Evolutionary conservation across 1,140 invertebrate genomes (phyloP).

Genomic region (Physella acuta): DNA sequence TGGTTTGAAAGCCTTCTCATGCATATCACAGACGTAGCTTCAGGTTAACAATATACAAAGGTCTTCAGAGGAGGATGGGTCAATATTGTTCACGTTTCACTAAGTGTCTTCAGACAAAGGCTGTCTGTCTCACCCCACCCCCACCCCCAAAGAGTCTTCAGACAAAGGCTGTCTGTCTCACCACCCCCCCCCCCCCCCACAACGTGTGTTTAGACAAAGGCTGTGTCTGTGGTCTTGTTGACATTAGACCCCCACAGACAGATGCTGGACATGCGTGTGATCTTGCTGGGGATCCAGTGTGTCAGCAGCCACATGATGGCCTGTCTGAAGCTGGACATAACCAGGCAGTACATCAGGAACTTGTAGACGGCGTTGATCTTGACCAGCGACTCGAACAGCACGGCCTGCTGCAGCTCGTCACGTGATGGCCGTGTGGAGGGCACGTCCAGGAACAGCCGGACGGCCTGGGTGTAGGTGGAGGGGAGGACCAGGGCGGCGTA

Average conservation of each 20-base stretch:
- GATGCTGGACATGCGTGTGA: slow-evolving; percentile 12
- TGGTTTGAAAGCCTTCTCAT: too few relatives aligned
- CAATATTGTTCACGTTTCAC: too few relatives aligned
- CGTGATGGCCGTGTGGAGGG: not conserved
- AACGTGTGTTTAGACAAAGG: too few relatives aligned
- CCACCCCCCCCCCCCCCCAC: too few relatives aligned
- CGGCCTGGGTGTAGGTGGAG: not conserved
- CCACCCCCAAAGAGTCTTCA: too few relatives aligned
- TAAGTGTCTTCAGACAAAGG: too few relatives aligned
- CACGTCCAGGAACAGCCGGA: not conserved
- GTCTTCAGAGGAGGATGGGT: too few relatives aligned
- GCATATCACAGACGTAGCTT: too few relatives aligned
- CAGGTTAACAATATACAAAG: too few relatives aligned
- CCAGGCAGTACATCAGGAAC: not conserved
- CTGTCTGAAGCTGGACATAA: slow-evolving; percentile 14
- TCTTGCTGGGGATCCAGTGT: slow-evolving; percentile 11
- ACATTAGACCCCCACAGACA: not conserved
- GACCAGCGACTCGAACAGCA: slow-evolving; percentile 14
- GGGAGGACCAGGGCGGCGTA: slow-evolving; percentile 1
- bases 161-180: too few relatives aligned
- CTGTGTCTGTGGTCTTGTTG: too few relatives aligned
- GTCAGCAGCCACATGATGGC: slow-evolving; percentile 15
- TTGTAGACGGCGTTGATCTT: slow-evolving; percentile 17
- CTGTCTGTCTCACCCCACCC: too few relatives aligned
- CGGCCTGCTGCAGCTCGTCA: slow-evolving; percentile 4